phyloP scores from a whole-genome alignment of 2,888 invertebrate genomes.

The Pogonocherus hispidulus region DNA sequence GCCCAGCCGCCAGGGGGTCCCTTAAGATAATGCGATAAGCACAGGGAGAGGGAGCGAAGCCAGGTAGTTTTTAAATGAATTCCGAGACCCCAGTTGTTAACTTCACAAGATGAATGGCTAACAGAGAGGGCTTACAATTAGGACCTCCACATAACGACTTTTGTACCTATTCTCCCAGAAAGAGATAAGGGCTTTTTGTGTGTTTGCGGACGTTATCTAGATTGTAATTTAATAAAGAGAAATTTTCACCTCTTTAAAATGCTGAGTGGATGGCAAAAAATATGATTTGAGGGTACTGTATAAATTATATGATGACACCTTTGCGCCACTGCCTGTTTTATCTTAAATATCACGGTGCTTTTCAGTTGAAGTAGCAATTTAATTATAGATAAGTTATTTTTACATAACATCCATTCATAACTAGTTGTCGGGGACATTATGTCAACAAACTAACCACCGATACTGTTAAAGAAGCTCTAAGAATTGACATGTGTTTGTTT shows the following conservation, averaged over 20 bases:
- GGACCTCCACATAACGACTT: slow-evolving; percentile 60
- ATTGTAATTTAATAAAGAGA: slow-evolving; percentile 50
- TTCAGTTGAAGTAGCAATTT: neutral
- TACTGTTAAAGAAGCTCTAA: neutral
- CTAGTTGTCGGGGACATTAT: neutral
- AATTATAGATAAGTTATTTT: slow-evolving; percentile 18
- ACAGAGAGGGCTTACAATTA: slow-evolving; percentile 67
- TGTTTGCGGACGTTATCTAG: slow-evolving; percentile 48
- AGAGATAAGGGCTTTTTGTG: slow-evolving; percentile 62
- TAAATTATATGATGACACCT: slow-evolving; percentile 37
- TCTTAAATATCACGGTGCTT: slow-evolving; percentile 7
- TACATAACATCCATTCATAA: neutral
- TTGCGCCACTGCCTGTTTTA: slow-evolving; percentile 31
- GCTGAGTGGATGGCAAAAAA: slow-evolving; percentile 41
- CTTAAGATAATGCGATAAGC: slow-evolving; percentile 32
- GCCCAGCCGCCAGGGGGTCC: slow-evolving; percentile 28
- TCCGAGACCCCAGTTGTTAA: slow-evolving; percentile 63
- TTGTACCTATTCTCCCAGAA: slow-evolving; percentile 63
- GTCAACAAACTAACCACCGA: neutral
- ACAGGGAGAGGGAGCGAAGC: slow-evolving; percentile 52
- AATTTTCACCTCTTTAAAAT: slow-evolving; percentile 51
- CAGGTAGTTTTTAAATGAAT: slow-evolving; percentile 68
- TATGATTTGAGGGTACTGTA: slow-evolving; percentile 25
- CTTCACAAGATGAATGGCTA: slow-evolving; percentile 66
- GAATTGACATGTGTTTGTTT: slow-evolving; percentile 30